Evolutionary conservation across 2,888 invertebrate genomes (phyloP).

Genomic region (Odontocolon sp.): DNA sequence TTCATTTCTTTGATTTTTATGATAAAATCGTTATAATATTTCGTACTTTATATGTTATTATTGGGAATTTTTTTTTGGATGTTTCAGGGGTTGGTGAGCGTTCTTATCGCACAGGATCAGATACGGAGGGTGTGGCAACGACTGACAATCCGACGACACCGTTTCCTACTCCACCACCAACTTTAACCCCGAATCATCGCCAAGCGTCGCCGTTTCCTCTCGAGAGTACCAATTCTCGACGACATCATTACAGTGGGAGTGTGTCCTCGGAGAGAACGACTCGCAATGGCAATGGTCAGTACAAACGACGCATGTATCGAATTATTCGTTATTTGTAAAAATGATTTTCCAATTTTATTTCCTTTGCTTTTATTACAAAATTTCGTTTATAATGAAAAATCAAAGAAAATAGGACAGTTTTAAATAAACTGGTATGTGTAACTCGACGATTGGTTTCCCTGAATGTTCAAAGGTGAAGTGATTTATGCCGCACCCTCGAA

Average conservation of each 20-base stretch:
- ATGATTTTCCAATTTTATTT: too few relatives aligned
- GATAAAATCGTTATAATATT: too few relatives aligned
- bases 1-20: too few relatives aligned
- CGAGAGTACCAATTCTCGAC: constrained; percentile 85
- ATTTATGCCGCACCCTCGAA: constrained; percentile 74
- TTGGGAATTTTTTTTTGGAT: too few relatives aligned
- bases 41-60: too few relatives aligned
- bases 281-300: constrained; percentile 74
- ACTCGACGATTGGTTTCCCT: too few relatives aligned
- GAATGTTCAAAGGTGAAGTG: constrained; percentile 68
- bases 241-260: constrained; percentile 81
- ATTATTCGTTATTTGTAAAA: too few relatives aligned
- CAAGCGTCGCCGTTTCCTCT: constrained; percentile 88
- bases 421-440: too few relatives aligned
- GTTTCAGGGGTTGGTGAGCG: constrained; percentile 85
- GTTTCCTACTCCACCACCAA: constrained; percentile 83
- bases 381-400: too few relatives aligned
- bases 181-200: constrained; percentile 84
- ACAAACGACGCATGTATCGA: too few relatives aligned
- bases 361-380: too few relatives aligned
- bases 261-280: constrained; percentile 73
- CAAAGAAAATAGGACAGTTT: too few relatives aligned
- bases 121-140: constrained; percentile 84
- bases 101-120: constrained; percentile 88
- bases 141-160: constrained; percentile 83